A percentile compares a stretch with the other conserved stretches of the same genome.
Evolutionary conservation across 2,797 vertebrate species (phyloP).

Genomic region (Vespertilio murinus): DNA sequence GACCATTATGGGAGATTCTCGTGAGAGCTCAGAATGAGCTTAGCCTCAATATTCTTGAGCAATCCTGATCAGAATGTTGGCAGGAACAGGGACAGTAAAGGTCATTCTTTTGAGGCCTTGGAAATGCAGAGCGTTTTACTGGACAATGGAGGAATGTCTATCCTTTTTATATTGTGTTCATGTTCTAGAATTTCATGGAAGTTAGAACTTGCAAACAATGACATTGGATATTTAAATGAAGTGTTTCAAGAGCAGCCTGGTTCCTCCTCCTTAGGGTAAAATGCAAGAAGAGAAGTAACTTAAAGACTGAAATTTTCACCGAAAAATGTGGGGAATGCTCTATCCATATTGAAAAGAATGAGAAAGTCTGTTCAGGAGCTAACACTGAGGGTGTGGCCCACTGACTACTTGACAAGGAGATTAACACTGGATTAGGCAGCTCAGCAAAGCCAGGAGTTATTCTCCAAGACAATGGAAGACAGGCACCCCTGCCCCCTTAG

Average conservation of each 20-base stretch:
- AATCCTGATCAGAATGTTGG: background rate
- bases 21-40: background rate
- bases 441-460: background rate
- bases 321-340: background rate
- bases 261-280: background rate
- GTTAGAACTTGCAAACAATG: background rate
- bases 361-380: background rate
- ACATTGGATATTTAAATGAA: background rate
- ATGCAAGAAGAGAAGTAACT: background rate
- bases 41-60: background rate
- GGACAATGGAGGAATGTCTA: background rate
- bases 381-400: background rate
- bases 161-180: background rate
- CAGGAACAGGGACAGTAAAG: background rate
- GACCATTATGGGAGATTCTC: background rate
- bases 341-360: background rate
- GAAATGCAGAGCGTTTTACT: background rate
- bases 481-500: background rate
- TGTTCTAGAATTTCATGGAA: background rate
- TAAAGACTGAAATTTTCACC: background rate
- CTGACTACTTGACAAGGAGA: background rate
- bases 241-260: background rate
- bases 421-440: background rate
- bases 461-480: background rate
- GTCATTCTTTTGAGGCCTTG: background rate